Evolutionary conservation across 1,140 invertebrate species (phyloP).

Genomic region (Polyergus mexicanus): DNA sequence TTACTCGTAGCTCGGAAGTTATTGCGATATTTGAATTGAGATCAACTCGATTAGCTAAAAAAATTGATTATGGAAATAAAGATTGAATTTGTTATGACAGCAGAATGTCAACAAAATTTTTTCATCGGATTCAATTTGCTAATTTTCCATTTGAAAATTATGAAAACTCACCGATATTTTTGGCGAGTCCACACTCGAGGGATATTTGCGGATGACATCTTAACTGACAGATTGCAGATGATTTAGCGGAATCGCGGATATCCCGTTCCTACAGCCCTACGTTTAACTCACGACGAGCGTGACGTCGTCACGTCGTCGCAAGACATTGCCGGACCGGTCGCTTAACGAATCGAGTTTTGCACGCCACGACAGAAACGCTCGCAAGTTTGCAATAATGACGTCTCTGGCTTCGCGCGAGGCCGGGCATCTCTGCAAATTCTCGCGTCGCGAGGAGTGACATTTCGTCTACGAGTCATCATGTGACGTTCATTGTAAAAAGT

Average conservation of each 20-base stretch:
- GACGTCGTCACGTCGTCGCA: slow-evolving; percentile 16
- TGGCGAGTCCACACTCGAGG: neutral
- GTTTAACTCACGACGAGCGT: slow-evolving; percentile 7
- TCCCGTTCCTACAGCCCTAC: neutral
- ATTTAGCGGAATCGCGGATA: neutral
- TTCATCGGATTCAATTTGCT: neutral
- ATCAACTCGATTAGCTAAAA: no score
- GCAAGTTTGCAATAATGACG: slow-evolving; percentile 27
- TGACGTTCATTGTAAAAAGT: neutral
- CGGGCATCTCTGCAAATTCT: neutral
- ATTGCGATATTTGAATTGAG: no score
- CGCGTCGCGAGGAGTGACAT: neutral
- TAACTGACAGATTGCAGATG: neutral
- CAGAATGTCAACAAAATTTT: neutral
- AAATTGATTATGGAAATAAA: no score
- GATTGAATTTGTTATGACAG: no score
- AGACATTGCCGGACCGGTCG: slow-evolving; percentile 4
- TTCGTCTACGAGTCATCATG: neutral
- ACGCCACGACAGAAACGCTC: slow-evolving; percentile 34
- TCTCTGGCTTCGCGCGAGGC: neutral
- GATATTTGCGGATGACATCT: neutral
- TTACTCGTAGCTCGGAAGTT: no score
- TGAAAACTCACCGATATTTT: no score
- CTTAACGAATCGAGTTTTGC: slow-evolving; percentile 31
- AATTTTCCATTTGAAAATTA: no score